These are phyloP conservation scores for Mormyrops boulengeri DNA, from an alignment of 2,797 vertebrate genomes.

Conservation along the genomic window DNA sequence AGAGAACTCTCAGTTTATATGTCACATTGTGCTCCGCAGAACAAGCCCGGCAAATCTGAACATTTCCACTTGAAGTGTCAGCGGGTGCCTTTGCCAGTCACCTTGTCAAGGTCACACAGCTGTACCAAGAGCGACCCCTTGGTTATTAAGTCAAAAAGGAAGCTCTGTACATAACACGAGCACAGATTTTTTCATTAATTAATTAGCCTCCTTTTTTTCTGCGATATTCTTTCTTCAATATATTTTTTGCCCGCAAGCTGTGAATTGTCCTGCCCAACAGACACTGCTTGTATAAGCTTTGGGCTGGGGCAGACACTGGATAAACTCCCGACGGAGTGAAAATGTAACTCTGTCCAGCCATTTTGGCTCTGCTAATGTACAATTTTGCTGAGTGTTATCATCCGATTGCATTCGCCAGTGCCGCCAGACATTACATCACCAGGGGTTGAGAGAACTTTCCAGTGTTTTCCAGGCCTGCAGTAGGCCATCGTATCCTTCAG, in stretches of 20 bases:
- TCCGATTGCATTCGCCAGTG: neutral
- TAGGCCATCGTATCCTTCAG: neutral
- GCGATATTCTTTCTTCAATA: neutral
- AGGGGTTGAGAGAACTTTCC: neutral
- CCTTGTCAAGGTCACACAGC: neutral
- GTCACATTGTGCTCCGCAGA: neutral
- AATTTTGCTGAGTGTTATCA: neutral
- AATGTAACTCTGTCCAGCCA: neutral
- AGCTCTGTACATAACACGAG: neutral
- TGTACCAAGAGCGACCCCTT: neutral
- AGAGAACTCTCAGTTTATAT: neutral
- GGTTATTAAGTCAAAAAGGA: neutral
- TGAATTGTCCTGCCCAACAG: neutral
- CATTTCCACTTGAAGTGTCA: neutral
- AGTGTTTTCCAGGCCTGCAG: neutral
- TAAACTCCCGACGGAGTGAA: neutral
- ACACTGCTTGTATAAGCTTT: neutral
- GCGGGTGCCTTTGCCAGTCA: neutral
- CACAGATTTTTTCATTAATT: neutral
- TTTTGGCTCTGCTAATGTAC: neutral
- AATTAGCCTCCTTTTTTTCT: neutral
- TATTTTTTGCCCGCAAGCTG: neutral
- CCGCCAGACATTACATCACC: conserved; percentile 37
- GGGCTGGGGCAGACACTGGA: neutral
- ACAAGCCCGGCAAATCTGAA: neutral